phyloP scores from a whole-genome alignment of 2,113 vertebrate genomes.

The Oncorhynchus gorbuscha region DNA sequence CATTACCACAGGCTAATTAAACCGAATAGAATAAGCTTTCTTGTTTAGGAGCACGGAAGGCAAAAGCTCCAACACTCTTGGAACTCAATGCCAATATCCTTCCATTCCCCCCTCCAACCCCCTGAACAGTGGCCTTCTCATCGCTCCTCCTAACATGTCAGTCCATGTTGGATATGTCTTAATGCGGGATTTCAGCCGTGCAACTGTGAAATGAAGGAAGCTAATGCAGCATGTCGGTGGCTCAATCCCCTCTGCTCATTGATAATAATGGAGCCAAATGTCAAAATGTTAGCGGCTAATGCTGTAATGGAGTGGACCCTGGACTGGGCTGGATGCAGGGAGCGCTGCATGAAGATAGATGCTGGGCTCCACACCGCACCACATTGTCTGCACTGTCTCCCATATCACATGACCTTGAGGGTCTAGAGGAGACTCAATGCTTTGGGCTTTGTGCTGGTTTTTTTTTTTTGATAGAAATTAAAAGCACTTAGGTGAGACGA shows the following conservation, averaged over 20 bases:
- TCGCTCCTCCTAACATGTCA: slow-evolving; percentile 70
- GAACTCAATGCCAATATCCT: not conserved
- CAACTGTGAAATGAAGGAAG: slow-evolving; percentile 73
- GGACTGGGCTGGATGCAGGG: slow-evolving; percentile 55
- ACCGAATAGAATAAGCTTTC: slow-evolving; percentile 78
- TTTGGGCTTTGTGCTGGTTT: no score
- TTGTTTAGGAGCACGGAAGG: slow-evolving; percentile 65
- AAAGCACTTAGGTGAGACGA: no score
- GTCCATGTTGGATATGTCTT: slow-evolving; percentile 75
- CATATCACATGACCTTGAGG: not conserved
- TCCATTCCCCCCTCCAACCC: not conserved
- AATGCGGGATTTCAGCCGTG: slow-evolving; percentile 79
- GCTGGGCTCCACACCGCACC: no score
- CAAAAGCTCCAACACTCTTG: no score
- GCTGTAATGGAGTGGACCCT: slow-evolving; percentile 74
- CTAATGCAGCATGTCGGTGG: slow-evolving; percentile 77
- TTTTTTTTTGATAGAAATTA: no score
- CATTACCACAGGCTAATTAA: slow-evolving; percentile 80
- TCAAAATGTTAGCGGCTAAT: slow-evolving; percentile 79
- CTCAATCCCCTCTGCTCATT: slow-evolving; percentile 78
- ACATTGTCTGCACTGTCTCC: not conserved
- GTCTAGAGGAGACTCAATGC: not conserved
- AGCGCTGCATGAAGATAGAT: no score
- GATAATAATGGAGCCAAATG: slow-evolving; percentile 85
- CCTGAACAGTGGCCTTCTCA: slow-evolving; percentile 54